Base-by-base conservation (phyloP, 1,140 invertebrate genomes). In the Drosophila pruinosa region DNA sequence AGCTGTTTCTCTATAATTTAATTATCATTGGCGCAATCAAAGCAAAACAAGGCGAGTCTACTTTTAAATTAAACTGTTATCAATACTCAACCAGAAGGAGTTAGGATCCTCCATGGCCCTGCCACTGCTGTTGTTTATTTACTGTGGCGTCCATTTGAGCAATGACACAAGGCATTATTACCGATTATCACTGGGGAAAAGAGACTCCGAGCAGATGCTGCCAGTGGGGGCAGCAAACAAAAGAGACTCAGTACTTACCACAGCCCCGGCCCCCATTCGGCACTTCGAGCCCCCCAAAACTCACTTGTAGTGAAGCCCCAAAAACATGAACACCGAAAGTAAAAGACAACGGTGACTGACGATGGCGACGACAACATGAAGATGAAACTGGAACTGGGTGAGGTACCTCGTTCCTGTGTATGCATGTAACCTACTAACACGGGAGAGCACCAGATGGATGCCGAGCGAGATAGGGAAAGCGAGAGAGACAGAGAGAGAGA, bases 121-220 rank as follows among this genome's bases (percentile, higher is more conserved):
- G 1, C 1, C 2, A 12, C 7, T 26, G 12, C 26, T 19, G 58
- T 68, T 86, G 72, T 85, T 80, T 81, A 86, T 86, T 86, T 86
- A 68, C 81, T 86, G 48, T 48, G 73, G 41, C 73, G 62, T 61
- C 48, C 69, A 68, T 81, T 86, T 86, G 39, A 85, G 74, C 86
- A 86, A 77, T 81, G 82, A 83, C 64, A 64, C 65, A 71, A 68
- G 61, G 70, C 74, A 81, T 85, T 88, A 88, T 88, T 81, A 88
- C 61, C 65, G 81, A 88, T 85, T 88, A 85, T 88, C 82, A 73
- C 73, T 73, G 77, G 24, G 78, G 53, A 72, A 54, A 72, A 53
- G 45, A 47, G 70, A 61, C 70, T 68, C 26, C 38, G 24, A 75
- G 69, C 81, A 88, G 82, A 74, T 85, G 81, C 52, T 85, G 73